Evolutionary conservation across 2,797 vertebrate species (phyloP).

Genomic region (Cryptoblepharus egeriae): DNA sequence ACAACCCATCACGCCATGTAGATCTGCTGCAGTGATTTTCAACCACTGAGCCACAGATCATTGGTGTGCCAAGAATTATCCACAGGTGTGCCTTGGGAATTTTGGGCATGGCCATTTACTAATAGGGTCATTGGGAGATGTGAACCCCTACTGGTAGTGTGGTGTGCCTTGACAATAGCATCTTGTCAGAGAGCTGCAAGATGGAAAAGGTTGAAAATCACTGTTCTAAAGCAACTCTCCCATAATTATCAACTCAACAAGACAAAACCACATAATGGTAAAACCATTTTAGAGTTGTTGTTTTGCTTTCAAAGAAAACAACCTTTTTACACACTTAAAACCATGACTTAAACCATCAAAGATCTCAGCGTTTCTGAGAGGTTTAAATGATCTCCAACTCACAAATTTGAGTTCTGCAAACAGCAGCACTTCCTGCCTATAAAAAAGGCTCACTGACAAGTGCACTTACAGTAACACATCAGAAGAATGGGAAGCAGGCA

Average conservation of each 20-base stretch:
- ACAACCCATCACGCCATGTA: conserved; percentile 10
- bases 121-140: too few species aligned
- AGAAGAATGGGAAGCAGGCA: not conserved
- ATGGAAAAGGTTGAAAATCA: too few species aligned
- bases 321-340: conserved; percentile 35
- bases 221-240: conserved; percentile 55
- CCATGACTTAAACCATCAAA: conserved; percentile 17
- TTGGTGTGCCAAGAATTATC: too few species aligned
- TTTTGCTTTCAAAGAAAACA: conserved; percentile 4
- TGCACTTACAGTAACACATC: not conserved
- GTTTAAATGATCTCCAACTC: conserved; percentile 25
- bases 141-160: too few species aligned
- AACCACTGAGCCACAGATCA: too few species aligned
- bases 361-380: not conserved
- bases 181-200: too few species aligned
- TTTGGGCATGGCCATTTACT: too few species aligned
- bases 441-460: conserved; percentile 7
- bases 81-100: too few species aligned
- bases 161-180: too few species aligned
- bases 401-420: conserved; percentile 24
- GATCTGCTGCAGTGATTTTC: too few species aligned
- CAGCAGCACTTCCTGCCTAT: conserved; percentile 30
- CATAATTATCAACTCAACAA: conserved; percentile 12
- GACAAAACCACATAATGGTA: conserved; percentile 24
- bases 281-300: conserved; percentile 16